Evolutionary conservation across 2,797 vertebrate species (phyloP).

Genomic region (Enteromius viviparus): DNA sequence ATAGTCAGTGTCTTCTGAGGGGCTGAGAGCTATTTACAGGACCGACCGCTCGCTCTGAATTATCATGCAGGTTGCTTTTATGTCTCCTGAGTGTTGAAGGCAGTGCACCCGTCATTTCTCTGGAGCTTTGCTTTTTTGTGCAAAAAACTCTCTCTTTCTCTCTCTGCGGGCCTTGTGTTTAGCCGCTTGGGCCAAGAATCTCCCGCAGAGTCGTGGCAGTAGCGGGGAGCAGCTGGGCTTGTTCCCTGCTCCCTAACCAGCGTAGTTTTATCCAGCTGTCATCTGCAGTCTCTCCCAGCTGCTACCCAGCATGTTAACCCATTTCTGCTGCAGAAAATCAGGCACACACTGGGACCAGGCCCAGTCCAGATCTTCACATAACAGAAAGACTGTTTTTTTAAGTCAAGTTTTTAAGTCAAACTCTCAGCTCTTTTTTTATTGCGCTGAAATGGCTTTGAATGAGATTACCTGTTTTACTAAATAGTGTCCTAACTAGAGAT

Average conservation of each 20-base stretch:
- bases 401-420: background rate
- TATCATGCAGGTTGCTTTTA: constrained; percentile 45
- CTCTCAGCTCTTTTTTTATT: background rate
- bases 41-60: constrained; percentile 14
- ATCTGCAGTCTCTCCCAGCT: constrained; percentile 79
- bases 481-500: background rate
- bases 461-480: background rate
- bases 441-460: background rate
- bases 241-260: constrained; percentile 71
- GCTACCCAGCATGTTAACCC: constrained; percentile 64
- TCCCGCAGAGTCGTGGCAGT: constrained; percentile 56
- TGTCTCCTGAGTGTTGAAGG: constrained; percentile 36
- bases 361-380: constrained; percentile 22
- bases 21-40: constrained; percentile 18
- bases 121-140: constrained; percentile 29
- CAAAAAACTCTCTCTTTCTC: constrained; percentile 24
- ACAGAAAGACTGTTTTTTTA: background rate
- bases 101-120: constrained; percentile 44
- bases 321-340: constrained; percentile 46
- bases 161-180: constrained; percentile 40
- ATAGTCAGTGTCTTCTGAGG: background rate
- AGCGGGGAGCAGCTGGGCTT: constrained; percentile 77
- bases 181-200: constrained; percentile 59
- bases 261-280: constrained; percentile 80
- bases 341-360: constrained; percentile 41